These are phyloP conservation scores for Balanococcus diminutus DNA, from an alignment of 2,888 invertebrate genomes.

Conservation along the genomic window DNA sequence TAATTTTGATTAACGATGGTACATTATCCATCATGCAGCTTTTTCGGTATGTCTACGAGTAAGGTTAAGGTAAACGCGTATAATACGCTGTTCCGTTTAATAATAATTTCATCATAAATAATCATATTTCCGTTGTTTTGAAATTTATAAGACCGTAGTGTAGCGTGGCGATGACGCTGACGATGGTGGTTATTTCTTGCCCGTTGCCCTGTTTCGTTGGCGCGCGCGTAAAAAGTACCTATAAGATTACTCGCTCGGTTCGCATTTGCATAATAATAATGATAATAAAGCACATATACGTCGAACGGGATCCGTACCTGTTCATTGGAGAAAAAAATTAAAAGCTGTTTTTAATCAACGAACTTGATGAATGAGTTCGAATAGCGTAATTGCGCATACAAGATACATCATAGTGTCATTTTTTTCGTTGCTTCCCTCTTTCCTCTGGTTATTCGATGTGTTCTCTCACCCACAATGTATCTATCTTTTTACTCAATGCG, in stretches of 20 bases:
- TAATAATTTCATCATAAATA: conserved; percentile 31
- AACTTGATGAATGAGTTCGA: conserved; percentile 19
- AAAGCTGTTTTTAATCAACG: conserved; percentile 27
- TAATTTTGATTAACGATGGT: conserved; percentile 27
- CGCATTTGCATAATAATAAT: conserved; percentile 31
- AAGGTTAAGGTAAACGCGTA: conserved; percentile 12
- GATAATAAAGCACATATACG: conserved; percentile 7
- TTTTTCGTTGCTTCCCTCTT: background rate
- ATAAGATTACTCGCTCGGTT: background rate
- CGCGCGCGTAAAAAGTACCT: background rate
- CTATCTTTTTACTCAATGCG: background rate
- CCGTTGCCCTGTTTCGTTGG: background rate
- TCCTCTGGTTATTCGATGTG: background rate
- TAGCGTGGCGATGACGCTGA: background rate
- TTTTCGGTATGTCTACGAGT: background rate
- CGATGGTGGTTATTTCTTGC: background rate
- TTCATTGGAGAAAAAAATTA: conserved; percentile 20
- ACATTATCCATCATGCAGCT: conserved; percentile 10
- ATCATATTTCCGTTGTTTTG: conserved; percentile 27
- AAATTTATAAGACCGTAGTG: conserved; percentile 5
- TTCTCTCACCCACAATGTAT: too few species aligned
- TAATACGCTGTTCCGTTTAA: conserved; percentile 27
- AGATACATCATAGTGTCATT: conserved; percentile 18
- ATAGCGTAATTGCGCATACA: conserved; percentile 19
- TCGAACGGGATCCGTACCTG: background rate